Percentiles rank a stretch among this genome's conserved stretches.
Conservation (phyloP, 2,888 invertebrate species). For the Helleia helle region DNA sequence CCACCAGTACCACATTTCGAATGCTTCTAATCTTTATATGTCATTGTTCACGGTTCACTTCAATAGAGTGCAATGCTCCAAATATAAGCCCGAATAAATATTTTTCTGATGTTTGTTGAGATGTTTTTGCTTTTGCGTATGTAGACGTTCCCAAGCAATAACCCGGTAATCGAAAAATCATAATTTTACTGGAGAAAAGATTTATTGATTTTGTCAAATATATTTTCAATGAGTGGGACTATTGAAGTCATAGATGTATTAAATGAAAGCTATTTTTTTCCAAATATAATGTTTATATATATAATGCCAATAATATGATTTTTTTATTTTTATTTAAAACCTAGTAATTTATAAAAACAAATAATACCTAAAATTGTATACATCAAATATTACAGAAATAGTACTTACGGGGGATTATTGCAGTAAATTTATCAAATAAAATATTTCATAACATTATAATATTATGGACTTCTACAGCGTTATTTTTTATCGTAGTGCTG, state of each 20-base stretch:
- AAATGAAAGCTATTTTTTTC: neutral
- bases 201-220: neutral
- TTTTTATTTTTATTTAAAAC: neutral
- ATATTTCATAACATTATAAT: neutral
- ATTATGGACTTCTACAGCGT: neutral
- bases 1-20: no score
- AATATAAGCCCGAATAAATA: no score
- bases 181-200: no score
- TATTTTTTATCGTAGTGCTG: neutral
- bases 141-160: no score
- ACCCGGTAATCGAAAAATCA: no score
- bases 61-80: no score
- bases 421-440: neutral
- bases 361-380: no score
- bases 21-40: no score
- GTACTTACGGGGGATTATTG: neutral
- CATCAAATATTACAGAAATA: neutral
- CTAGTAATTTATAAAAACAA: neutral
- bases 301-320: neutral
- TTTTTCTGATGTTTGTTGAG: no score
- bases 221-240: constrained; percentile 10
- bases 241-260: neutral
- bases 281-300: neutral
- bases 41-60: no score
- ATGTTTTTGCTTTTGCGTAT: no score